A percentile compares a stretch with the other conserved stretches of the same genome.
Evolutionary conservation across 1,140 invertebrate species (phyloP).

Genomic region (Sesamia nonagrioides): DNA sequence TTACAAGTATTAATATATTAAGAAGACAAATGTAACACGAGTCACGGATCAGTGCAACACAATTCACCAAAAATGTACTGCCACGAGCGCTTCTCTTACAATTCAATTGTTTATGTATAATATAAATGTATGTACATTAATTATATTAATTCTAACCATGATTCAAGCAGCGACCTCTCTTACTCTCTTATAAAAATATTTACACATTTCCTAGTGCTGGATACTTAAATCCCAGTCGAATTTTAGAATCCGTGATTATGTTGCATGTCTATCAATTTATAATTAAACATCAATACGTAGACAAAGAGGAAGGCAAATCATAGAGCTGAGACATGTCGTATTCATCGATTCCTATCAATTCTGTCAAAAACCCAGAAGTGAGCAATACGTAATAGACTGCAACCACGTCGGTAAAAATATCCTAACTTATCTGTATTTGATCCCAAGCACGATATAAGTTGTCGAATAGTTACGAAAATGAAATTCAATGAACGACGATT

Average conservation of each 20-base stretch:
- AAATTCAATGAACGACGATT: conserved; percentile 47
- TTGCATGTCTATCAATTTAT: conserved; percentile 62
- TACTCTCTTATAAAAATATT: conserved; percentile 70
- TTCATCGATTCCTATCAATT: conserved; percentile 25
- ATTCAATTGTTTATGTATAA: conserved; percentile 41
- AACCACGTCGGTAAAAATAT: conserved; percentile 56
- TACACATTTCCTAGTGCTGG: conserved; percentile 72
- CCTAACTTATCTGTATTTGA: conserved; percentile 82
- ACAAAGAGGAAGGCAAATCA: conserved; percentile 46
- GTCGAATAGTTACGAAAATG: conserved; percentile 46
- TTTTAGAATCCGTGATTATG: conserved; percentile 77
- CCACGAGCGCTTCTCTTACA: conserved; percentile 40
- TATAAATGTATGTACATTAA: conserved; percentile 47
- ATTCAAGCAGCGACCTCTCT: conserved; percentile 54
- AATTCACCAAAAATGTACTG: conserved; percentile 60
- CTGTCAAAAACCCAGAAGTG: conserved; percentile 35
- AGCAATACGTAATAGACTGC: conserved; percentile 16
- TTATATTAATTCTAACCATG: conserved; percentile 50
- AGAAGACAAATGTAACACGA: conserved; percentile 38
- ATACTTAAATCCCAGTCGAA: conserved; percentile 72
- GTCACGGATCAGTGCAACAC: conserved; percentile 51
- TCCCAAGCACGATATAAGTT: conserved; percentile 83
- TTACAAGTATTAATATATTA: neutral
- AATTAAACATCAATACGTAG: conserved; percentile 36
- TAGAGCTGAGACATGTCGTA: conserved; percentile 18